Percentiles rank a stretch among this genome's conserved stretches.
phyloP scores from a whole-genome alignment of 1,140 invertebrate species.

The Pseudomyrmex cubaensis region DNA sequence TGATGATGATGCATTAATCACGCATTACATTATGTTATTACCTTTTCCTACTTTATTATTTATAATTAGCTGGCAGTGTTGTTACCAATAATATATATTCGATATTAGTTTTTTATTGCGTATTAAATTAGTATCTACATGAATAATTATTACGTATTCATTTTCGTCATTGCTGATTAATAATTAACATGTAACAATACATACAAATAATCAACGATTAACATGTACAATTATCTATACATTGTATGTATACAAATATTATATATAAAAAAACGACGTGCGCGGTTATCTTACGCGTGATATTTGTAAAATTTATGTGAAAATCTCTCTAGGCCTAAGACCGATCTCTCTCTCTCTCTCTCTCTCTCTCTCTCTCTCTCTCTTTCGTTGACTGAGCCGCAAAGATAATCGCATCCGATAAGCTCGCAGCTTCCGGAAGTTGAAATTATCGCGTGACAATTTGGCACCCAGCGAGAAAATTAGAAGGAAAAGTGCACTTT shows the following conservation, averaged over 20 bases:
- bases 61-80: constrained; percentile 33
- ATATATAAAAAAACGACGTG: not conserved
- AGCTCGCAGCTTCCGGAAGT: constrained; percentile 46
- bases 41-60: constrained; percentile 31
- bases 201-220: constrained; percentile 40
- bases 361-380: too few relatives aligned
- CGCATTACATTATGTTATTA: constrained; percentile 31
- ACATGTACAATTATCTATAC: constrained; percentile 13
- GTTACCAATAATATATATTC: constrained; percentile 28
- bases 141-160: constrained; percentile 43
- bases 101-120: constrained; percentile 26
- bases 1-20: constrained; percentile 6
- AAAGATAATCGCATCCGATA: constrained; percentile 48
- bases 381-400: not conserved
- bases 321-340: constrained; percentile 32
- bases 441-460: constrained; percentile 65
- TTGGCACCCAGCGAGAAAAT: constrained; percentile 67
- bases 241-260: constrained; percentile 26
- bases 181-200: constrained; percentile 42
- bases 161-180: constrained; percentile 39
- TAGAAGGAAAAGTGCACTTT: constrained; percentile 55
- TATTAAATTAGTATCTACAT: constrained; percentile 9
- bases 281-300: constrained; percentile 9
- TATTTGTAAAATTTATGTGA: constrained; percentile 26
- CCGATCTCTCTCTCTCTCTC: not conserved